Evolutionary conservation across 2,888 invertebrate species (phyloP), one percentile per base, ranked within the genome.

Genomic region (Cheilosia scutellata): DNA sequence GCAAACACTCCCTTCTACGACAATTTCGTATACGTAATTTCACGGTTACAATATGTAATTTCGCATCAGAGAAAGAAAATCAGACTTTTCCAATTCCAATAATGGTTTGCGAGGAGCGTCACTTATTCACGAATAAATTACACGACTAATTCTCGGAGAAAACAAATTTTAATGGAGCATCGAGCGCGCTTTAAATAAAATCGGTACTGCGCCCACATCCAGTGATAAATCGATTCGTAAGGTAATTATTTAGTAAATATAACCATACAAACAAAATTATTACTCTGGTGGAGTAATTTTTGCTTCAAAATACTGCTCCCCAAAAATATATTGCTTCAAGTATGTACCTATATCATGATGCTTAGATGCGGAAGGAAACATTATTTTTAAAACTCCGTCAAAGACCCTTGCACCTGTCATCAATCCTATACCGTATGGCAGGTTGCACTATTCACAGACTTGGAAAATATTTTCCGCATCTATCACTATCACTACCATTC

Each of bases 181-280:
- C 37, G 20, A 49, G 49, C 62, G 16, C 60, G 44, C 63, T 63
- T 74, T 25, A 62, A 68, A 55, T 42, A 37, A 40, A 55, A 55
- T 33, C 20, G 6, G 58, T 40, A 58, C 72, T 51, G 79, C 79
- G 66, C 79, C 79, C 58, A 74, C 27, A 16, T 79, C 51, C 51
- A 27, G 25, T 51, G 51, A 63, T 47, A 63, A 62, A 62, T 60
- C 58, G 58, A 33, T 57, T 33, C 25, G 6, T 2, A 47, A 16
- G 6, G 7, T n/a, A 13, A 51, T 27, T 5, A 13, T 5, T 27
- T 27, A 5, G 27, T 1, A 4, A 51, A 51, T 51, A 13, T 27
- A 13, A 9, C 4, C 11, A 5, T 3, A 16, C 20, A 29, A 13
- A 11, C 9, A 51, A 51, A 13, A 51, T 27, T 29, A 9, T 51